Evolutionary conservation across 2,888 invertebrate genomes (phyloP).

Genomic region (Seira sanloemensis): DNA sequence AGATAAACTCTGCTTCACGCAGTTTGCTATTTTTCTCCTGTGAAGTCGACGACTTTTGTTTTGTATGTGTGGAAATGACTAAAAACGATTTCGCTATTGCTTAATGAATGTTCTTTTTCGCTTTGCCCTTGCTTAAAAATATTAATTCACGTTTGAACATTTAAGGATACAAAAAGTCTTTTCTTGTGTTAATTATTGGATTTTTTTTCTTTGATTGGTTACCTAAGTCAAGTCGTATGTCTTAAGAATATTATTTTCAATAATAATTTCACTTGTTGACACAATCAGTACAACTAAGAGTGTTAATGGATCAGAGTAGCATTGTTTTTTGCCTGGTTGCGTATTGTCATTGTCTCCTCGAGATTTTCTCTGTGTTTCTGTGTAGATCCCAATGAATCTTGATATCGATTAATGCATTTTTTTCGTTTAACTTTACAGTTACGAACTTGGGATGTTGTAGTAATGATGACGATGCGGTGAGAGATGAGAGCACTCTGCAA

Average conservation of each 20-base stretch:
- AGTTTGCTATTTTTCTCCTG: too few relatives aligned
- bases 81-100: background rate
- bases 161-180: background rate
- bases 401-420: background rate
- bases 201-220: background rate
- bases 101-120: background rate
- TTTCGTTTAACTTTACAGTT: background rate
- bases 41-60: too few relatives aligned
- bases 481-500: background rate
- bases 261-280: constrained; percentile 64
- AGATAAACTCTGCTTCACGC: too few relatives aligned
- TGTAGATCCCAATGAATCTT: background rate
- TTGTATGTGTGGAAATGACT: too few relatives aligned
- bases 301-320: background rate
- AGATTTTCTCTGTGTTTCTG: background rate
- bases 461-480: background rate
- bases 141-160: background rate
- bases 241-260: too few relatives aligned
- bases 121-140: background rate
- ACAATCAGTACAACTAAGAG: constrained; percentile 47
- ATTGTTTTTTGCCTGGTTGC: background rate
- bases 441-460: background rate
- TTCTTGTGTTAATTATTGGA: background rate
- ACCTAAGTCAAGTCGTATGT: too few relatives aligned
- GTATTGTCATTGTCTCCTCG: constrained; percentile 37